Evolutionary conservation across 2,113 vertebrate genomes (phyloP).

Genomic region (Chrysemys picta): DNA sequence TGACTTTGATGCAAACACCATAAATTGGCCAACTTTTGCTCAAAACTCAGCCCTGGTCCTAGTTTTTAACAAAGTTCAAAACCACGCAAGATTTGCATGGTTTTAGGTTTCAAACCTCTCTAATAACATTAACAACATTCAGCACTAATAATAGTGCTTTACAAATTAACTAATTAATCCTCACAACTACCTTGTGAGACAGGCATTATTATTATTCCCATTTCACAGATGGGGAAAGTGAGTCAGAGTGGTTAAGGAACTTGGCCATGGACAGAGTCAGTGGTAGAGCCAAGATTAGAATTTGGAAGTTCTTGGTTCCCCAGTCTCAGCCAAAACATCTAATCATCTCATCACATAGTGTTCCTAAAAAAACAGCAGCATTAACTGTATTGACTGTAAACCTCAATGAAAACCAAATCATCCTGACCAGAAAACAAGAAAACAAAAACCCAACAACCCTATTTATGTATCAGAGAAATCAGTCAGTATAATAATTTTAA

Average conservation of each 20-base stretch:
- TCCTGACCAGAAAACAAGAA: too few relatives aligned
- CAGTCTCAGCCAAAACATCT: background rate
- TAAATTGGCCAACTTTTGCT: background rate
- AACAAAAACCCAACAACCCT: too few relatives aligned
- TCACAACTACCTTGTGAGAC: background rate
- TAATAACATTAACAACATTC: background rate
- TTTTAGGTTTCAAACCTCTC: background rate
- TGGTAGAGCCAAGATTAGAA: background rate
- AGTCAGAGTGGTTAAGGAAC: background rate
- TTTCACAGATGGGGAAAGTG: background rate
- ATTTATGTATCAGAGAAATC: background rate
- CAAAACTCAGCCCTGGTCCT: background rate
- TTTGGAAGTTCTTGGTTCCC: background rate
- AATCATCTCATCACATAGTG: background rate
- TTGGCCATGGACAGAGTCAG: background rate
- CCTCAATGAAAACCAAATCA: background rate
- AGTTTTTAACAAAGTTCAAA: background rate
- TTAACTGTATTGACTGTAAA: too few relatives aligned
- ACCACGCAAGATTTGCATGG: background rate
- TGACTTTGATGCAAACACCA: background rate
- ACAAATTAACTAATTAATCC: background rate
- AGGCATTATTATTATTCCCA: background rate
- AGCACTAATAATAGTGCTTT: background rate
- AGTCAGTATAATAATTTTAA: background rate
- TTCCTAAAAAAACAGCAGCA: background rate